phyloP scores from a whole-genome alignment of 2,888 invertebrate genomes.

The Diplazon laetatorius region DNA sequence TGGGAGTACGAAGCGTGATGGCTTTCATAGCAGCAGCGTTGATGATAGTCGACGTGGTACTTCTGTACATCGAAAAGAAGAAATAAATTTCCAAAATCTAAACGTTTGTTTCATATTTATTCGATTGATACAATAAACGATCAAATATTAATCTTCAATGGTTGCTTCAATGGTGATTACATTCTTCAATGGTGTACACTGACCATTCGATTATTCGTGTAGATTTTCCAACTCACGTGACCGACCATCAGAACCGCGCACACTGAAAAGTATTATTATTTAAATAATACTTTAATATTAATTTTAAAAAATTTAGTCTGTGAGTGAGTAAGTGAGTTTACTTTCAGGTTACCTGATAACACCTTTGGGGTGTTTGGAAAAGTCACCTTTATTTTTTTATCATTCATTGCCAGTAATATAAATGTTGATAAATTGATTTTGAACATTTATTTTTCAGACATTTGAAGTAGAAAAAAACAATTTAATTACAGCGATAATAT shows the following conservation, averaged over 20 bases:
- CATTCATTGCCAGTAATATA: too few relatives aligned
- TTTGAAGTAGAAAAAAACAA: too few relatives aligned
- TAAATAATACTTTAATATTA: not conserved
- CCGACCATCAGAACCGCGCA: constrained; percentile 57
- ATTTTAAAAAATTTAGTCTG: too few relatives aligned
- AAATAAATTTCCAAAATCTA: constrained; percentile 14
- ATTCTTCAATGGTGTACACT: too few relatives aligned
- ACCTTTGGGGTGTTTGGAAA: too few relatives aligned
- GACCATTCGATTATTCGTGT: constrained; percentile 14
- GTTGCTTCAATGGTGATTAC: too few relatives aligned
- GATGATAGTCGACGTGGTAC: constrained; percentile 61
- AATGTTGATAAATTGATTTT: too few relatives aligned
- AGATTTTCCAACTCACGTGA: constrained; percentile 56
- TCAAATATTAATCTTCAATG: constrained; percentile 30
- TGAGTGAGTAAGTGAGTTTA: too few relatives aligned
- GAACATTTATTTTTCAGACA: too few relatives aligned
- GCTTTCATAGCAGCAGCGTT: constrained; percentile 55
- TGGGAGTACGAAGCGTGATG: constrained; percentile 36
- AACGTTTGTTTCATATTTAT: not conserved
- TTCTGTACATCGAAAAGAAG: constrained; percentile 41
- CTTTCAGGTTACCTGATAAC: too few relatives aligned
- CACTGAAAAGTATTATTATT: constrained; percentile 49
- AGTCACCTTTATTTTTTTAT: too few relatives aligned
- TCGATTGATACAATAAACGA: not conserved
- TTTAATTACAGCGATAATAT: too few relatives aligned